Evolutionary conservation across 2,113 vertebrate species (phyloP), one percentile per base, ranked within the genome.

Genomic region (Dolichallabes microphthalmus): DNA sequence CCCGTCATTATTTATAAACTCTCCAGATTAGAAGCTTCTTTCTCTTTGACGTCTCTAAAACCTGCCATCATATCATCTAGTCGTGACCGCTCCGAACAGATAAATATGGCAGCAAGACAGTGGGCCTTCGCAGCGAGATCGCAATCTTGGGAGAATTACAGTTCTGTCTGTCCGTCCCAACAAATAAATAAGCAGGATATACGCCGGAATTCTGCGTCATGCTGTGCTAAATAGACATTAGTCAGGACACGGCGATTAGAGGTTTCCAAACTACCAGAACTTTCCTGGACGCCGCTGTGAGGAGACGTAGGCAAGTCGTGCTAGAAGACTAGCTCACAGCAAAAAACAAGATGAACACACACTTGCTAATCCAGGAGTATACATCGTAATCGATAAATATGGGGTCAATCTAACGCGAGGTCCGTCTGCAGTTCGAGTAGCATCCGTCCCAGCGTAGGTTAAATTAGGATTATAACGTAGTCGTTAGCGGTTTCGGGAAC

Each of bases 151-250:
- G 19, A 20, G 76, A 79, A 79, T 60, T 79, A 60, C 57, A 79
- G 76, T 60, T 60, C 55, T 60, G 55, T 11, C 55, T 87, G 73
- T 91, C 88, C 88, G 58, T 75, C n/a, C 45, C 50, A 25, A 79
- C 32, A 45, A 55, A 50, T 69, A 76, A 61, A 50, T 69, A 76
- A 61, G 82, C 69, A 75, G 30, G 82, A 63, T 39, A 50, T 64
- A 12, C 32, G 60, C 76, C 55, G 39, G 55, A 60, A 79, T 30
- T 55, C 27, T 20, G 4, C 19, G 66, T 32, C 17, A 11, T 45
- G 35, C 69, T 25, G 50, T 58, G 53, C 76, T 79, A 79, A 60
- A 79, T 79, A 79, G 76, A 79, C 30, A 79, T 79, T 60, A 79
- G 76, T 12, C 9, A 60, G 76, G 30, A 35, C 76, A 60, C 4